Conservation (phyloP, 1,140 invertebrate genomes). For the Mizuhopecten yessoensis region DNA sequence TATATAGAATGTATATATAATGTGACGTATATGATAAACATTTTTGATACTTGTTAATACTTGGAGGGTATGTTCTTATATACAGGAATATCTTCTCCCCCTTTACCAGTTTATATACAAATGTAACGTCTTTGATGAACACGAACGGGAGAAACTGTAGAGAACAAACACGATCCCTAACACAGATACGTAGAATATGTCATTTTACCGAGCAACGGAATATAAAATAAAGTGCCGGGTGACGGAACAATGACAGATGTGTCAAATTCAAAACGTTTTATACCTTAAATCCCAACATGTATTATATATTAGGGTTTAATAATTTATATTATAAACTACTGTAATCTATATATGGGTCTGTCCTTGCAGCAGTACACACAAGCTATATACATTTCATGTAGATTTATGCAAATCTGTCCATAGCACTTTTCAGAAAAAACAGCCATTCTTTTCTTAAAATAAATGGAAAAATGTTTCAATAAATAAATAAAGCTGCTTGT, state of each 20-base stretch:
- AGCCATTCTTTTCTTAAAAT: background rate
- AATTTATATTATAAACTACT: background rate
- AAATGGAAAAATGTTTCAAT: background rate
- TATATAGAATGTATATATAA: background rate
- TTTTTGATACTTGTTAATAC: background rate
- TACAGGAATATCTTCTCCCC: background rate
- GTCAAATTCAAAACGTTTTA: background rate
- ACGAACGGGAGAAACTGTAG: background rate
- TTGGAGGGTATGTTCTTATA: background rate
- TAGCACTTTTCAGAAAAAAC: background rate
- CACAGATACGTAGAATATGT: background rate
- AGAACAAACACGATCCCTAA: background rate
- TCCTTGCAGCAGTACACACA: background rate
- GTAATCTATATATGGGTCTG: constrained; percentile 12
- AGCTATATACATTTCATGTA: constrained; percentile 13
- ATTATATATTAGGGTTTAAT: background rate
- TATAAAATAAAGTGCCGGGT: background rate
- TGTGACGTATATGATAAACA: constrained; percentile 17
- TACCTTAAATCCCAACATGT: background rate
- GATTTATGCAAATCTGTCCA: background rate
- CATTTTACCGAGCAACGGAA: background rate
- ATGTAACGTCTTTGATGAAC: background rate
- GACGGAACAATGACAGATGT: background rate
- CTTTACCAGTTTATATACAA: background rate
- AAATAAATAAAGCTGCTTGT: background rate